Evolutionary conservation across 2,797 vertebrate genomes (phyloP).

Genomic region (Propithecus deckenii): DNA sequence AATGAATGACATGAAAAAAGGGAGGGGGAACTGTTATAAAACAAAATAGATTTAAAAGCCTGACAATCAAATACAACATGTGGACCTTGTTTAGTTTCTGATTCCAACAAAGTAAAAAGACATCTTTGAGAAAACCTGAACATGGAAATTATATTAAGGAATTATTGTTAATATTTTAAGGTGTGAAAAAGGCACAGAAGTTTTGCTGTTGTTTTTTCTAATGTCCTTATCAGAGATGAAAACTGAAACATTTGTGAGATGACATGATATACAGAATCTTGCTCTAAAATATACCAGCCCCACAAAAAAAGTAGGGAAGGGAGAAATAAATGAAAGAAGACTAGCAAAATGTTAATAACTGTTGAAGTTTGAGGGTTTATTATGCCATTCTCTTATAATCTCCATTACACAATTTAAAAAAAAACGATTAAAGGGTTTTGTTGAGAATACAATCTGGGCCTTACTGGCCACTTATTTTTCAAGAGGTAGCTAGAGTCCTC

Average conservation of each 20-base stretch:
- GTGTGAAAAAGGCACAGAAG: not conserved
- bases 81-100: not conserved
- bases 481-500: not conserved
- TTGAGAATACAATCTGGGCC: not conserved
- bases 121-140: conserved; percentile 17
- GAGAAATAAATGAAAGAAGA: not conserved
- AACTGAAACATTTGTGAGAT: not conserved
- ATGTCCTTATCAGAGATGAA: not conserved
- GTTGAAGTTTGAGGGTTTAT: not conserved
- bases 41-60: conserved; percentile 28
- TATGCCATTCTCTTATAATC: not conserved
- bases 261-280: not conserved
- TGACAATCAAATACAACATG: not conserved
- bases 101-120: conserved; percentile 11
- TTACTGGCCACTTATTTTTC: not conserved
- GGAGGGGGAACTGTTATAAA: not conserved
- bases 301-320: not conserved
- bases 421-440: not conserved
- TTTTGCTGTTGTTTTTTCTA: not conserved
- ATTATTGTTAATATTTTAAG: conserved; percentile 20
- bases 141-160: conserved; percentile 1
- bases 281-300: not conserved
- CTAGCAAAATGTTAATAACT: not conserved
- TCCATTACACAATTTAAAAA: not conserved
- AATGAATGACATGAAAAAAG: not conserved